Percentiles rank a stretch among this genome's conserved stretches.
phyloP scores from a whole-genome alignment of 2,113 vertebrate genomes.

The Tiliqua scincoides region DNA sequence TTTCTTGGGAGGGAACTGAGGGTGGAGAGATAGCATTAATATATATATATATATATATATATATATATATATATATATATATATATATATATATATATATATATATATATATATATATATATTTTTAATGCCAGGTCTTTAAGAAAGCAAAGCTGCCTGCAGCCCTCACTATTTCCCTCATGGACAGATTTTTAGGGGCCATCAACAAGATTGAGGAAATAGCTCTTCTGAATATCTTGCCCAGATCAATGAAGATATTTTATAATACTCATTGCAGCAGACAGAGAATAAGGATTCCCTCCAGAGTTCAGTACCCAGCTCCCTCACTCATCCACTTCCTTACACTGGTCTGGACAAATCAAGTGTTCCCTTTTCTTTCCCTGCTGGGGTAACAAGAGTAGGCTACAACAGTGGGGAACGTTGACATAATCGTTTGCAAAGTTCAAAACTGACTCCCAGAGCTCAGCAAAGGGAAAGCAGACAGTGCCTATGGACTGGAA shows the following conservation, averaged over 20 bases:
- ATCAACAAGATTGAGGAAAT: neutral
- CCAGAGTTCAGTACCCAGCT: neutral
- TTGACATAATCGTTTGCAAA: conserved; percentile 14
- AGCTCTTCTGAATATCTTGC: neutral
- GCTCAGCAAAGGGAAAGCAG: conserved; percentile 32
- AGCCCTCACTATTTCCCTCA: neutral
- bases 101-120: too few relatives aligned
- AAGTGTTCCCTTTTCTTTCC: conserved; percentile 16
- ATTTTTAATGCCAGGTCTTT: neutral
- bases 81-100: too few relatives aligned
- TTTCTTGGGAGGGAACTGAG: neutral
- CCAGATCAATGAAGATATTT: neutral
- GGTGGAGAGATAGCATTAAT: neutral
- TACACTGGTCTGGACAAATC: conserved; percentile 18
- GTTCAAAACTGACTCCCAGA: neutral
- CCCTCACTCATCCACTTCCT: conserved; percentile 10
- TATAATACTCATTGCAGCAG: conserved; percentile 53
- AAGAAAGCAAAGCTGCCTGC: neutral
- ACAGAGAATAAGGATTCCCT: conserved; percentile 19
- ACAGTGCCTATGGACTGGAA: neutral
- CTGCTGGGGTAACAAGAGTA: conserved; percentile 21
- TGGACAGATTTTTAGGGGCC: neutral
- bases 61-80: too few relatives aligned
- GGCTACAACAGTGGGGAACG: conserved; percentile 31
- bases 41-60: too few relatives aligned